Conservation (phyloP, 1,140 invertebrate genomes). For the Paramacrobiotus metropolitanus region DNA sequence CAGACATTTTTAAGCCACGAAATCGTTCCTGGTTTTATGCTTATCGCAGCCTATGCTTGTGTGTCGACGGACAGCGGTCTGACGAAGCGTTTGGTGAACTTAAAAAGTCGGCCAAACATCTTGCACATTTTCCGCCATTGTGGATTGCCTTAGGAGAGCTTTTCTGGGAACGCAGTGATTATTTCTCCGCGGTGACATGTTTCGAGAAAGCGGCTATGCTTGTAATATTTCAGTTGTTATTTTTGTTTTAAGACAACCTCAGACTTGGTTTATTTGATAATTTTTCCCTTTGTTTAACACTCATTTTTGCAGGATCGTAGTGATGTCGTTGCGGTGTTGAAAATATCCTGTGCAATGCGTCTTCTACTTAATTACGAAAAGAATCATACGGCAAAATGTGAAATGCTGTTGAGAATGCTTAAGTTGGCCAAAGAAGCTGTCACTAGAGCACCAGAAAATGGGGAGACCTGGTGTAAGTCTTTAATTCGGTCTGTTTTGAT, state of each 20-base stretch:
- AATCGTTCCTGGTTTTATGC: background rate
- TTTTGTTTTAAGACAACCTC: too few species aligned
- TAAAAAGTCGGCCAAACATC: background rate
- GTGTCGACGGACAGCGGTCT: background rate
- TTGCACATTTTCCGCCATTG: background rate
- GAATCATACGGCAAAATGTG: background rate
- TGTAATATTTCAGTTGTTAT: too few species aligned
- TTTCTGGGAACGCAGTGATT: background rate
- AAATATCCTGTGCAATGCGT: background rate
- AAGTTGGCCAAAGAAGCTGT: background rate
- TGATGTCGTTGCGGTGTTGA: background rate
- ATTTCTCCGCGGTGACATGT: background rate
- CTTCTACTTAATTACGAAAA: background rate
- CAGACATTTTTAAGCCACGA: background rate
- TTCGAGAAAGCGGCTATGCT: background rate
- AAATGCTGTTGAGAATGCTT: background rate
- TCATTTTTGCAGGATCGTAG: background rate
- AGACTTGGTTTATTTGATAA: background rate
- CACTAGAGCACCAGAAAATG: background rate
- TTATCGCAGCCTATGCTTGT: background rate
- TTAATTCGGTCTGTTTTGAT: background rate
- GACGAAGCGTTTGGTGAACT: background rate
- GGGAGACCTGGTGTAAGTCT: background rate
- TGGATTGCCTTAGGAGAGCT: background rate
- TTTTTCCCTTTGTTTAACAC: background rate